These are phyloP conservation scores for Entomobrya multifasciata DNA, from an alignment of 2,888 invertebrate species.

Conservation along the genomic window DNA sequence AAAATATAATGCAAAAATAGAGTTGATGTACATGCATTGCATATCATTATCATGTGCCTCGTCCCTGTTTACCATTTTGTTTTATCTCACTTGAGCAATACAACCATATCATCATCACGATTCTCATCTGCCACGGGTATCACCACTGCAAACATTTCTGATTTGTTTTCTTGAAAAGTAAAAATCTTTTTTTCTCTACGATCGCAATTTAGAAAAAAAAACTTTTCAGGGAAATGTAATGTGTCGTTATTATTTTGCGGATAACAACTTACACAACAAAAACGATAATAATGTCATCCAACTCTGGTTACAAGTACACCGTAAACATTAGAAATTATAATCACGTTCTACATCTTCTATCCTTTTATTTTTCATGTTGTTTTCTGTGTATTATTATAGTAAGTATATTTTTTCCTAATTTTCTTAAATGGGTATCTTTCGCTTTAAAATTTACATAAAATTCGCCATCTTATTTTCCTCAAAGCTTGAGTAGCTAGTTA, in stretches of 20 bases:
- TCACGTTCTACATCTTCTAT: not conserved
- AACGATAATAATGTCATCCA: not conserved
- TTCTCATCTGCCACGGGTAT: not conserved
- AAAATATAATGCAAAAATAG: constrained; percentile 66
- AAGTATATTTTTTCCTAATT: constrained; percentile 34
- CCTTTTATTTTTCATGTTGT: not conserved
- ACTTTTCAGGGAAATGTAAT: too few species aligned
- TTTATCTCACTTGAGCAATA: constrained; percentile 11
- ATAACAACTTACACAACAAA: not conserved
- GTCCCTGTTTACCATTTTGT: not conserved
- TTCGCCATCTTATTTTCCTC: constrained; percentile 5
- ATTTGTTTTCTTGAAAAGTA: too few species aligned
- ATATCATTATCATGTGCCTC: constrained; percentile 50
- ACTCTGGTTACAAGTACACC: not conserved
- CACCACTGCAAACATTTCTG: too few species aligned
- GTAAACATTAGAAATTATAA: not conserved
- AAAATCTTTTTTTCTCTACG: too few species aligned
- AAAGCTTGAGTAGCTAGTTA: not conserved
- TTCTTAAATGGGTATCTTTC: constrained; percentile 22
- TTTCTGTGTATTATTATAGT: constrained; percentile 1
- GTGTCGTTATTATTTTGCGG: not conserved
- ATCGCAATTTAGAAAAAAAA: too few species aligned
- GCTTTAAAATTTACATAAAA: constrained; percentile 10
- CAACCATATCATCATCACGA: constrained; percentile 17
- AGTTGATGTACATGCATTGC: constrained; percentile 59